Conservation (phyloP, 2,113 vertebrate genomes). For the Colius striatus region DNA sequence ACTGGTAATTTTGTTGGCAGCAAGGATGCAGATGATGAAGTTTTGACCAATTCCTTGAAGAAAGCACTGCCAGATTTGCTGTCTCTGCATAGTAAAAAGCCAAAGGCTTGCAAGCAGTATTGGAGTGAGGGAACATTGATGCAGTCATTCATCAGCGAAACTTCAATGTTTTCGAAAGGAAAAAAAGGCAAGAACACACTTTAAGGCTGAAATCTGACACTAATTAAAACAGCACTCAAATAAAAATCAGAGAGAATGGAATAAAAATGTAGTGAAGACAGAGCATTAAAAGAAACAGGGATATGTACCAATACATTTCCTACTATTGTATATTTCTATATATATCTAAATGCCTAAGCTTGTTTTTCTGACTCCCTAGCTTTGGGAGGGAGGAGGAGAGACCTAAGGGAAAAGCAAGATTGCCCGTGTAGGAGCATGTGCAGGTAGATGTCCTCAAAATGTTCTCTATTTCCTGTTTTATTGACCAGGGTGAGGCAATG, state of each 20-base stretch:
- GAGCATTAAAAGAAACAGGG: background rate
- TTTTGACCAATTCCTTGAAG: constrained; percentile 28
- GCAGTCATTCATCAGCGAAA: constrained; percentile 32
- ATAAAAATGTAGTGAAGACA: background rate
- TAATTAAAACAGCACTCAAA: constrained; percentile 64
- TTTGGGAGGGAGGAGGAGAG: background rate
- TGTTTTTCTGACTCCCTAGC: background rate
- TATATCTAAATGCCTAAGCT: background rate
- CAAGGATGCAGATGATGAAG: background rate
- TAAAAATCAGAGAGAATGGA: background rate
- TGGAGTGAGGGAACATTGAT: background rate
- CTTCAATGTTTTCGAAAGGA: background rate
- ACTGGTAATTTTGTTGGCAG: constrained; percentile 7
- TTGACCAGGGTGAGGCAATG: background rate
- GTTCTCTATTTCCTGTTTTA: background rate
- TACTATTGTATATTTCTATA: background rate
- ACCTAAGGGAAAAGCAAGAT: background rate
- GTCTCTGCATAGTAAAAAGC: constrained; percentile 41
- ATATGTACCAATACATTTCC: background rate
- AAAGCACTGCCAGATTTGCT: background rate
- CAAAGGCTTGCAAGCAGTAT: constrained; percentile 27
- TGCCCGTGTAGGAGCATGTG: background rate
- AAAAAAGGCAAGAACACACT: background rate
- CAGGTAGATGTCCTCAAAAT: background rate
- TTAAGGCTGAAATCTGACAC: constrained; percentile 11